Evolutionary conservation across 2,888 invertebrate genomes (phyloP).

Genomic region (Dolichopus griseipennis): DNA sequence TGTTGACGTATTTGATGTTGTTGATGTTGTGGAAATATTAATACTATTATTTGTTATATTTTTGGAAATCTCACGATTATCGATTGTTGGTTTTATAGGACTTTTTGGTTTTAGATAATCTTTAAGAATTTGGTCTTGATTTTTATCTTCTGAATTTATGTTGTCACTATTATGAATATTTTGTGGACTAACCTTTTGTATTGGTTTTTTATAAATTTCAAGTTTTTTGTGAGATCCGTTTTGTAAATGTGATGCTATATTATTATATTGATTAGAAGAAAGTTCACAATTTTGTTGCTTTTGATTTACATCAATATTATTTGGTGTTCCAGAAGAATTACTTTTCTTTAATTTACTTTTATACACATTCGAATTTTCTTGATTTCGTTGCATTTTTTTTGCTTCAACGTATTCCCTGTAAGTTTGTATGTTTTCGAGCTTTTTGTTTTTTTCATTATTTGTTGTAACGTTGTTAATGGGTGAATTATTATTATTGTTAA

Average conservation of each 20-base stretch:
- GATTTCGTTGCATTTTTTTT: constrained; percentile 71
- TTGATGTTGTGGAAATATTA: constrained; percentile 30
- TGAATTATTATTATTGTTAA: not conserved
- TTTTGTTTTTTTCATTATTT: constrained; percentile 30
- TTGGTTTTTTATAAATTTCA: constrained; percentile 48
- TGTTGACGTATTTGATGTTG: constrained; percentile 39
- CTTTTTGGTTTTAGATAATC: constrained; percentile 46
- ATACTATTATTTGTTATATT: constrained; percentile 28
- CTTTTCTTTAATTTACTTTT: constrained; percentile 41
- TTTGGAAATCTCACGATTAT: constrained; percentile 21
- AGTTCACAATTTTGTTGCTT: not conserved
- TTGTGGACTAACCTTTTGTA: constrained; percentile 66
- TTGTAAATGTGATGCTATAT: constrained; percentile 15
- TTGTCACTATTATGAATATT: constrained; percentile 26
- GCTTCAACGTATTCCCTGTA: constrained; percentile 82
- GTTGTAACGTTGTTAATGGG: not conserved
- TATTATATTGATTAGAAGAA: constrained; percentile 20
- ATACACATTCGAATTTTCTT: constrained; percentile 62
- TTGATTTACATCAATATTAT: constrained; percentile 1
- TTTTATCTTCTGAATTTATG: constrained; percentile 19
- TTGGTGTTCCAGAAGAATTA: constrained; percentile 15
- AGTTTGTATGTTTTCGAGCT: constrained; percentile 40
- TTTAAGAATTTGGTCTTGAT: constrained; percentile 30
- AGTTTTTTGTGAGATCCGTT: constrained; percentile 17
- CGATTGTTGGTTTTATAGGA: constrained; percentile 32